A percentile compares a stretch with the other conserved stretches of the same genome.
These are phyloP conservation scores for Phymorhynchus buccinoides DNA, from an alignment of 1,140 invertebrate genomes.

Conservation along the genomic window DNA sequence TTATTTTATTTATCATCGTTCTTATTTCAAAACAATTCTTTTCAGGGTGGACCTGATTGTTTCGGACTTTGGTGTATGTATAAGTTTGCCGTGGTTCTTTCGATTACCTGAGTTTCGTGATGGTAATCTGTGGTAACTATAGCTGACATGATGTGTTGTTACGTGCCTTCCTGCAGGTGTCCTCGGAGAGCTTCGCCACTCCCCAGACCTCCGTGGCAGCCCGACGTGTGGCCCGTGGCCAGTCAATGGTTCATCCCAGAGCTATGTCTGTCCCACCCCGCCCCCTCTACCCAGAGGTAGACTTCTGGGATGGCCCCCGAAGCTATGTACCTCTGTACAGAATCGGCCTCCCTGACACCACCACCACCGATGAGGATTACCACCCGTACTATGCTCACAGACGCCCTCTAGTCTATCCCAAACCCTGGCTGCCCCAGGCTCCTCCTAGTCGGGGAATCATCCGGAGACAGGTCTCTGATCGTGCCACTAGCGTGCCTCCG, in stretches of 20 bases:
- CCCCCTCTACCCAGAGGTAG: slow-evolving; percentile 43
- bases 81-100: no score
- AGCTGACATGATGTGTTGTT: slow-evolving; percentile 36
- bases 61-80: no score
- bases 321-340: slow-evolving; percentile 14
- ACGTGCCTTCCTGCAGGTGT: slow-evolving; percentile 50
- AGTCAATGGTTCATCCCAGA: background rate
- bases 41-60: no score
- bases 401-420: background rate
- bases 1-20: no score
- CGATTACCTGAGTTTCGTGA: background rate
- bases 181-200: slow-evolving; percentile 49
- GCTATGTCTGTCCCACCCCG: slow-evolving; percentile 34
- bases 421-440: background rate
- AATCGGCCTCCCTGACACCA: slow-evolving; percentile 18
- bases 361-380: background rate
- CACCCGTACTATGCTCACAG: background rate
- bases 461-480: background rate
- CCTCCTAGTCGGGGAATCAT: background rate
- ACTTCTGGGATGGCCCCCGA: background rate
- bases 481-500: slow-evolving; percentile 21
- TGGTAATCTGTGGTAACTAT: slow-evolving; percentile 5
- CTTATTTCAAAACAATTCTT: no score
- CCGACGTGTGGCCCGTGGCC: slow-evolving; percentile 45
- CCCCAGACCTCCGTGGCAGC: slow-evolving; percentile 50